Base-by-base conservation (phyloP, 2,797 vertebrate species). In the Gymnoscopelus braueri region DNA sequence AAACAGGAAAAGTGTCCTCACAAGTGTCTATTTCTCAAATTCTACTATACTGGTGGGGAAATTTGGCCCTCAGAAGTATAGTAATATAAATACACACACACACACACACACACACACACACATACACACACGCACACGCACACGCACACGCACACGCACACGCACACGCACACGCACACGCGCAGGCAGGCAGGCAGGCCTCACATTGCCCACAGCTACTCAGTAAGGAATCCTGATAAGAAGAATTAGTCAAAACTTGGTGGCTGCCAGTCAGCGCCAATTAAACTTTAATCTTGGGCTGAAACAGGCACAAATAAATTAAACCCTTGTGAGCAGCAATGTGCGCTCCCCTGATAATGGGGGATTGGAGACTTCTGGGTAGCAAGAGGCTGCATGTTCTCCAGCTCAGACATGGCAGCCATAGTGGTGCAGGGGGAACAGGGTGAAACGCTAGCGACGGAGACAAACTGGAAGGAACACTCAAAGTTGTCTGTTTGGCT, bases 291-390 rank as follows among this genome's bases (percentile, higher is more conserved):
- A 94, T 95, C 94, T 94, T 91, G 87, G 92, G 91, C 93, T 94
- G 94, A 94, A 95, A 95, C 94, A 95, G 93, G 93, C 94, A 94
- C 93, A 95, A 94, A 95, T 94, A 95, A 94, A 94, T 95, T 94
- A 94, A 94, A 94, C 91, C 91, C 92, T 94, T 92, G 91, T 94
- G 92, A 93, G 89, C 88, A 84, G 93, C 93, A 95, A 95, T 95
- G 93, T 94, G 93, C 83, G 77, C 90, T 90, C 89, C 90, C 92
- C 93, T 94, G 94, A 95, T 94, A 94, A 94, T 94, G 91, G 88
- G 84, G 91, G 91, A 92, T 93, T 93, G 93, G 93, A 93, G 93
- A 90, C 91, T 70, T 93, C 91, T 94, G 81, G 87, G 89, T 19
- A 92, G 91, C 86, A 77, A 90, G 19, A 19, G 86, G 89, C 90